Evolutionary conservation across 1,140 invertebrate species (phyloP).

Genomic region (Caenorhabditis brenneri): DNA sequence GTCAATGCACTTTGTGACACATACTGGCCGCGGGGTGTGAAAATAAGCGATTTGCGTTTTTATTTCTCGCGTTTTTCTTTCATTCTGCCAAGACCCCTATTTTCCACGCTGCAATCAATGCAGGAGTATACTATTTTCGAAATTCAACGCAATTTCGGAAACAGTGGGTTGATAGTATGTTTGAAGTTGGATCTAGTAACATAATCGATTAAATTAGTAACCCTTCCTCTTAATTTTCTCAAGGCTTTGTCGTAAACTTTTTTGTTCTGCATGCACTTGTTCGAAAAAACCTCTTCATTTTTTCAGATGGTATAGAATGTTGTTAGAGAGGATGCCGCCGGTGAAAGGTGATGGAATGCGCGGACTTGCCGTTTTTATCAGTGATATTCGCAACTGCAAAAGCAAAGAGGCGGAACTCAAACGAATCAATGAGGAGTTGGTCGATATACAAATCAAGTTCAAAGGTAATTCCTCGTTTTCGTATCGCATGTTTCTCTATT

Average conservation of each 20-base stretch:
- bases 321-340: slow-evolving; percentile 82
- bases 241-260: background rate
- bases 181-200: background rate
- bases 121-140: background rate
- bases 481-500: no score
- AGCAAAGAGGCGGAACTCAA: slow-evolving; percentile 99
- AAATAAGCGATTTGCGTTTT: background rate
- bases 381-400: slow-evolving; percentile 99
- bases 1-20: background rate
- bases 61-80: background rate
- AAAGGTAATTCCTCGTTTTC: slow-evolving; percentile 77
- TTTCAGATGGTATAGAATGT: slow-evolving; percentile 32
- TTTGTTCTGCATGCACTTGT: slow-evolving; percentile 1
- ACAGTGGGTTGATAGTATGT: background rate
- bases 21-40: background rate
- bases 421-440: slow-evolving; percentile 98
- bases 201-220: no score
- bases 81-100: background rate
- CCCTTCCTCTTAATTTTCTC: background rate
- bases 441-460: slow-evolving; percentile 99
- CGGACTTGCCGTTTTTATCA: slow-evolving; percentile 99
- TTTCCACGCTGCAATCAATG: background rate
- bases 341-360: slow-evolving; percentile 99
- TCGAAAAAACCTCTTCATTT: slow-evolving; percentile 15
- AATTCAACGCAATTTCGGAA: background rate